A percentile compares a stretch with the other conserved stretches of the same genome.
Conservation (phyloP, 2,797 vertebrate genomes). For the Hydrocynus forskahlii region DNA sequence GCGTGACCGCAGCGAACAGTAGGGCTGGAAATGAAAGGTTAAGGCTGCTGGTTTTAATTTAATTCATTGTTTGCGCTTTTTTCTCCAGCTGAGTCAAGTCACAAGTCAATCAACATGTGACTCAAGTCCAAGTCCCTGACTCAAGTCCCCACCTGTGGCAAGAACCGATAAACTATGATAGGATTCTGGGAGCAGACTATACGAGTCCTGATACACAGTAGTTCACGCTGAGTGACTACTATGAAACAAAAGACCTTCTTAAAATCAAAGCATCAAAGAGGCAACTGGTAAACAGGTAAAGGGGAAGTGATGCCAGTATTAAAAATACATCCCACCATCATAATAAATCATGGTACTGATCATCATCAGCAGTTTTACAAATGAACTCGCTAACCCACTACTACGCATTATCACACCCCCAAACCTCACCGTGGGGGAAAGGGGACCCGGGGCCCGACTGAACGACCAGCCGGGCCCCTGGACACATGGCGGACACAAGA, state of each 20-base stretch:
- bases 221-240: too few relatives aligned
- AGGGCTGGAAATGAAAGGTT: too few relatives aligned
- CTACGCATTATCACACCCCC: constrained; percentile 44
- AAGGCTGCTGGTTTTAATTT: too few relatives aligned
- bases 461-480: constrained; percentile 53
- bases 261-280: too few relatives aligned
- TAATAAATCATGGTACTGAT: constrained; percentile 42
- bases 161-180: neutral
- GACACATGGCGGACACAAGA: constrained; percentile 66
- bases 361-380: constrained; percentile 39
- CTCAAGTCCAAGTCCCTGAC: neutral
- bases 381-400: constrained; percentile 20
- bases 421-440: constrained; percentile 11
- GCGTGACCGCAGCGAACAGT: too few relatives aligned
- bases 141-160: neutral
- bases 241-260: too few relatives aligned
- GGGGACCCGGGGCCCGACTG: constrained; percentile 50
- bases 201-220: too few relatives aligned
- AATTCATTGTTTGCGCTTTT: too few relatives aligned
- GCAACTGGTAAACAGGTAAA: too few relatives aligned
- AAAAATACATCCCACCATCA: neutral
- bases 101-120: too few relatives aligned
- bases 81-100: too few relatives aligned
- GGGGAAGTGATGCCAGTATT: too few relatives aligned
- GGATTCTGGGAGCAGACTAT: neutral